Conservation (phyloP, 2,888 invertebrate species). For the Ectropis crepuscularia region DNA sequence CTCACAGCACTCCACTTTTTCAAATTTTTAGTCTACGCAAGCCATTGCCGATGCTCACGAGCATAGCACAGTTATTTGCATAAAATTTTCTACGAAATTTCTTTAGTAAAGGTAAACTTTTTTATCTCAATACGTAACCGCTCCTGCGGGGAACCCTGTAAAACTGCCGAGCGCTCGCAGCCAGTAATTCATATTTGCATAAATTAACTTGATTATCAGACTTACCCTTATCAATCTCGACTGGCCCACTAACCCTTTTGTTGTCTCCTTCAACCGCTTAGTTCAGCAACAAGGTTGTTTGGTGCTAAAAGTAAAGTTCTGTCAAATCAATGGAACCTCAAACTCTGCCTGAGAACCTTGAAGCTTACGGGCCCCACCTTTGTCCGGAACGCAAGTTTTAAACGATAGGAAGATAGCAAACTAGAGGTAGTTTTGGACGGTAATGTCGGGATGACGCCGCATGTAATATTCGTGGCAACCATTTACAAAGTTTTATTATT, state of each 20-base stretch:
- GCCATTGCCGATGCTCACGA: too few relatives aligned
- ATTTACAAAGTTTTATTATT: too few relatives aligned
- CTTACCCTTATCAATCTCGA: not conserved
- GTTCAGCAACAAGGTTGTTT: conserved; percentile 16
- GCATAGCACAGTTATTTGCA: too few relatives aligned
- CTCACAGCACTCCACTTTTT: too few relatives aligned
- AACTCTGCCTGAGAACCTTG: conserved; percentile 11
- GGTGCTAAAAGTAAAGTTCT: conserved; percentile 17
- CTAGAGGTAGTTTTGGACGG: conserved; percentile 8
- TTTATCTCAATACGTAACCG: too few relatives aligned
- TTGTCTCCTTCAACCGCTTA: conserved; percentile 9
- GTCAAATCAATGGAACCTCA: conserved; percentile 12
- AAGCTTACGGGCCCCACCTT: conserved; percentile 13
- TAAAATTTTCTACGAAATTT: too few relatives aligned
- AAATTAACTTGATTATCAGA: conserved; percentile 1
- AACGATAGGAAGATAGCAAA: conserved; percentile 15
- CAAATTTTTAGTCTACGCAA: too few relatives aligned
- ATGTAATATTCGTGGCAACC: too few relatives aligned
- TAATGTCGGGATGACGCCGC: not conserved
- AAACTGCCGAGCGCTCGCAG: not conserved
- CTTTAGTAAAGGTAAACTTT: too few relatives aligned
- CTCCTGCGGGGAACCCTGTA: too few relatives aligned
- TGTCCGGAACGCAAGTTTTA: conserved; percentile 16
- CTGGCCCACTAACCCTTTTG: conserved; percentile 6
- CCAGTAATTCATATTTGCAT: not conserved